Base-by-base conservation (phyloP, 2,113 vertebrate genomes). In the Lates calcarifer region DNA sequence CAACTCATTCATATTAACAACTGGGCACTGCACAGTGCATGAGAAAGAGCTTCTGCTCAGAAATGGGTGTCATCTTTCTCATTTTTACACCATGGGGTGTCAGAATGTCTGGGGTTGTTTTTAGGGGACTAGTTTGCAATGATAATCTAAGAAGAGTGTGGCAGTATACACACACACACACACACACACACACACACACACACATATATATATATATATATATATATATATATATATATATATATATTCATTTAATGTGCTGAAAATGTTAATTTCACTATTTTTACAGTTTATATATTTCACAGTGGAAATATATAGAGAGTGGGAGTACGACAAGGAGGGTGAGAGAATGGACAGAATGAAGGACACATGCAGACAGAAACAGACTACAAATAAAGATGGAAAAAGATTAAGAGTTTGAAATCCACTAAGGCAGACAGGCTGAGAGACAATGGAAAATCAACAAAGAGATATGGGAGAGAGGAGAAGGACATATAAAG, bases 81-180 rank as follows among this genome's bases (percentile, higher is more conserved):
- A 29, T 77, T 84, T 81, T 69, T 77, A 76, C 74, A 69, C 75
- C 71, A 33, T 45, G 24, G 74, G 81, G 79, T 65, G 43, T 83
- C 80, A 62, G 62, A 29, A 68, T 74, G 83, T 85, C 84, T 84
- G 68, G 26, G 63, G 61, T 81, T 73, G 64, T 66, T 86, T 81
- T 76, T 47, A 55, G 63, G 58, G 1, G 11, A 24, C 24, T 53
- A 33, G 60, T 37, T 43, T 64, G 58, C 77, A 45, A 83, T 7
- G 39, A 65, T 60, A 61, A 75, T 64, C 49, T 60, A 17, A 22
- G 13, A 29, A 6, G 28, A 51, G 67, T 20, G 29, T 29, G 72
- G 39, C 66, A 43, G n/a, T 47, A 17, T n/a, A 3, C n/a, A 55
- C 17, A 22, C 45, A n/a, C 37, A 17, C 26, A 35, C 28, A n/a